These are phyloP conservation scores for Galeopsomyia nigrocyanea DNA, from an alignment of 2,888 invertebrate genomes.

Conservation along the genomic window DNA sequence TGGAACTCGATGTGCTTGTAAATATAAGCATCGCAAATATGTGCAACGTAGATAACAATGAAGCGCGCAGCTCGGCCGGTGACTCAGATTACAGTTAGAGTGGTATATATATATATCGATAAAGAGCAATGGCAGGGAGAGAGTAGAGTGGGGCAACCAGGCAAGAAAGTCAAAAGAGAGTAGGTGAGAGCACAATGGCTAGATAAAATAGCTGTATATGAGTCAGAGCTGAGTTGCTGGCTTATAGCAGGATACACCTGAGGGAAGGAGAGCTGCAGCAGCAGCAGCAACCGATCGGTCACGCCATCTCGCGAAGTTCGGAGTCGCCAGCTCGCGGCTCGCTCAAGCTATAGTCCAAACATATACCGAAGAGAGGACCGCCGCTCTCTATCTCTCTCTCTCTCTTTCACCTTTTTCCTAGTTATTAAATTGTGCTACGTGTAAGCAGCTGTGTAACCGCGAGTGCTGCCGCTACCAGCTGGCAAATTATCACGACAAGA, in stretches of 20 bases:
- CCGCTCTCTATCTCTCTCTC: too few species aligned
- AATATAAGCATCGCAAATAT: too few species aligned
- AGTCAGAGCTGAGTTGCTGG: not conserved
- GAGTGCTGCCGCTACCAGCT: too few species aligned
- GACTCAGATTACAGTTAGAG: not conserved
- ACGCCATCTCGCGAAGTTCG: conserved; percentile 53
- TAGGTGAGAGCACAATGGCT: not conserved
- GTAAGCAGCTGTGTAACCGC: too few species aligned
- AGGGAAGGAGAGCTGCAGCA: conserved; percentile 18
- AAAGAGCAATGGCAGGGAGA: too few species aligned
- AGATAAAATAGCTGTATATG: not conserved
- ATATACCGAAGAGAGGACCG: too few species aligned
- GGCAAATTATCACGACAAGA: too few species aligned
- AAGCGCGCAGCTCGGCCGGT: not conserved
- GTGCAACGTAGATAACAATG: not conserved
- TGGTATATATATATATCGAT: too few species aligned
- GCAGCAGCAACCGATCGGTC: conserved; percentile 37
- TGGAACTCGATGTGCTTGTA: too few species aligned
- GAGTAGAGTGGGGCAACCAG: too few species aligned
- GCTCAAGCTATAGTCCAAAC: not conserved
- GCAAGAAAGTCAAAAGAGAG: conserved; percentile 10
- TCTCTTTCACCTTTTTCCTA: not conserved
- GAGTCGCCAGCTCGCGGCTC: not conserved
- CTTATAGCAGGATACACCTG: not conserved
- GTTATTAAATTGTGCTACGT: too few species aligned